Evolutionary conservation across 2,888 invertebrate genomes (phyloP).

Genomic region (Alentia gelatinosa): DNA sequence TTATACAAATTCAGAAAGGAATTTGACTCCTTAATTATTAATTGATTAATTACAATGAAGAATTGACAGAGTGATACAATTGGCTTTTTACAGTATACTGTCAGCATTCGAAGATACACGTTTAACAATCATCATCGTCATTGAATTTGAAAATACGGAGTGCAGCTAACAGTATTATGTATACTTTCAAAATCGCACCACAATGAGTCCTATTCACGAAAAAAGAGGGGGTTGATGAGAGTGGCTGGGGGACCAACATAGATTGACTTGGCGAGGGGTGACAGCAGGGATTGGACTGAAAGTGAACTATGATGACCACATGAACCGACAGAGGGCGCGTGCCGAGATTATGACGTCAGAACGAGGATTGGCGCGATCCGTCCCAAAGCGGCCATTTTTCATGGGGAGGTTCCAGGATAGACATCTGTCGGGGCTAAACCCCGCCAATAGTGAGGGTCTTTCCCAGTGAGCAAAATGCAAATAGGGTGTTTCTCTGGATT

Average conservation of each 20-base stretch:
- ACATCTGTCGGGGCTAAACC: constrained; percentile 13
- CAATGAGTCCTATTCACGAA: background rate
- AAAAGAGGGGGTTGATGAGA: background rate
- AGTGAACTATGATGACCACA: background rate
- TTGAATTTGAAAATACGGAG: background rate
- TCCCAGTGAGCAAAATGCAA: constrained; percentile 38
- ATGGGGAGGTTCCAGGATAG: constrained; percentile 10
- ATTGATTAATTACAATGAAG: constrained; percentile 23
- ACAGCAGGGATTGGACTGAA: background rate
- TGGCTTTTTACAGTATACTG: background rate
- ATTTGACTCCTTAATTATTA: background rate
- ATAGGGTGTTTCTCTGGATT: constrained; percentile 29
- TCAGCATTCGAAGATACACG: background rate
- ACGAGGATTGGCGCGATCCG: constrained; percentile 4
- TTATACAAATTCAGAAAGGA: constrained; percentile 18
- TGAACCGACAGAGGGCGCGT: background rate
- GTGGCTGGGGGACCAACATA: background rate
- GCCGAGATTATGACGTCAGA: constrained; percentile 25
- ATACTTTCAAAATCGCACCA: background rate
- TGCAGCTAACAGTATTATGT: background rate
- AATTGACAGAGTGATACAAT: constrained; percentile 14
- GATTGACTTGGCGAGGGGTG: background rate
- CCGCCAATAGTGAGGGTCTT: background rate
- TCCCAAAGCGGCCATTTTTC: constrained; percentile 23
- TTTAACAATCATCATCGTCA: background rate